phyloP scores from a whole-genome alignment of 2,888 invertebrate genomes.

The Cheilosia variabilis region DNA sequence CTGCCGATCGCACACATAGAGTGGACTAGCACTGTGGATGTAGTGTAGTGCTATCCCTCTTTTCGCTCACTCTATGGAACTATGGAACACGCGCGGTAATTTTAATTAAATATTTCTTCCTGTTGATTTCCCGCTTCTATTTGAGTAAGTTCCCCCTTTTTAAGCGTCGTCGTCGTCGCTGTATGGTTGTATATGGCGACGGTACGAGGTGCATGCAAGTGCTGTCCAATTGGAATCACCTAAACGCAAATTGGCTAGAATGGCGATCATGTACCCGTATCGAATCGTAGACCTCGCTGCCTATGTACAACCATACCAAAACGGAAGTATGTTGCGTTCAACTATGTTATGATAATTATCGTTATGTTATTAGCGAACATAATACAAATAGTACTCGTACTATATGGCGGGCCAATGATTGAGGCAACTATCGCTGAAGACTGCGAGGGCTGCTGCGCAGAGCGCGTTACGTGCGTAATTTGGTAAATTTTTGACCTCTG shows the following conservation, averaged over 20 bases:
- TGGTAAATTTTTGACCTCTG: slow-evolving; percentile 74
- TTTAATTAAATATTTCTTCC: slow-evolving; percentile 84
- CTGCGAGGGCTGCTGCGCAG: slow-evolving; percentile 30
- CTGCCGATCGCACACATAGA: slow-evolving; percentile 54
- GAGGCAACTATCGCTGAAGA: slow-evolving; percentile 33
- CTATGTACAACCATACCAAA: slow-evolving; percentile 54
- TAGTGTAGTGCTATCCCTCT: slow-evolving; percentile 66
- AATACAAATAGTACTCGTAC: slow-evolving; percentile 2
- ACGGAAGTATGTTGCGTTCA: slow-evolving; percentile 75
- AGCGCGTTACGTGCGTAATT: slow-evolving; percentile 57
- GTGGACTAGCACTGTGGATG: slow-evolving; percentile 13
- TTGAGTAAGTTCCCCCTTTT: slow-evolving; percentile 74
- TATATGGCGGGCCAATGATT: slow-evolving; percentile 28
- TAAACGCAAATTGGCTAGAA: slow-evolving; percentile 74
- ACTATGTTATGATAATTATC: slow-evolving; percentile 73
- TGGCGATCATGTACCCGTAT: slow-evolving; percentile 74
- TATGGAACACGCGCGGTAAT: slow-evolving; percentile 78
- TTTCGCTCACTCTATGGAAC: slow-evolving; percentile 66
- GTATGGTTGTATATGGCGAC: slow-evolving; percentile 47
- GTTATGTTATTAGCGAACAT: slow-evolving; percentile 69
- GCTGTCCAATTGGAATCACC: slow-evolving; percentile 74
- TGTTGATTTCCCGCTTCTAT: slow-evolving; percentile 80
- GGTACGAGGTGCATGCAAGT: slow-evolving; percentile 71
- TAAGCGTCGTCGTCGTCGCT: slow-evolving; percentile 46
- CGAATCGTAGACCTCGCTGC: slow-evolving; percentile 65